Conservation (phyloP, 2,113 vertebrate species). For the Falcunculus frontatus region DNA sequence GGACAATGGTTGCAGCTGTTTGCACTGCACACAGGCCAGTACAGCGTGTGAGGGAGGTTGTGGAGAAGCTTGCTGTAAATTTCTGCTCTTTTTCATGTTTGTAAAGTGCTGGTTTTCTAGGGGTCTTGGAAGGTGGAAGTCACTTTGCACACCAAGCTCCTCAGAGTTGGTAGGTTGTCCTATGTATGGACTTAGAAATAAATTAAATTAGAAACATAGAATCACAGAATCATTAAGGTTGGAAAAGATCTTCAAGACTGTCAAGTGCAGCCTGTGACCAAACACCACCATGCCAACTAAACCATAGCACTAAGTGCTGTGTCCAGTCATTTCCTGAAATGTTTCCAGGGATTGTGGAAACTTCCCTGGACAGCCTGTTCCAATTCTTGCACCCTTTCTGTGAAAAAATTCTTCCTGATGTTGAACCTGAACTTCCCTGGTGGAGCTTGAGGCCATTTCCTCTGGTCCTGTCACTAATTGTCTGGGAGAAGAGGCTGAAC, state of each 20-base stretch:
- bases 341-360: not conserved
- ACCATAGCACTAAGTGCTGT: not conserved
- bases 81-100: not conserved
- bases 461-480: not conserved
- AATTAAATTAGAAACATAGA: not conserved
- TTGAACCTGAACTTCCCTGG: not conserved
- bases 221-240: not conserved
- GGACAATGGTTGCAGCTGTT: not conserved
- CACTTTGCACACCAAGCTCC: not conserved
- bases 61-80: not conserved
- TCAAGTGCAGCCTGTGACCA: not conserved
- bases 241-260: not conserved
- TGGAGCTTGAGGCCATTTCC: not conserved
- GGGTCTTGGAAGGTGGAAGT: too few relatives aligned
- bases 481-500: not conserved
- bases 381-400: not conserved
- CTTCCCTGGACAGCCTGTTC: not conserved
- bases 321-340: not conserved
- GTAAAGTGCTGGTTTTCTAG: not conserved
- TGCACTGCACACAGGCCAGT: not conserved
- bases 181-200: not conserved
- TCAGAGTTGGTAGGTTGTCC: not conserved
- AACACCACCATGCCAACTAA: not conserved
- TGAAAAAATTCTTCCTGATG: not conserved
- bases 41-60: not conserved